Evolutionary conservation across 2,113 vertebrate species (phyloP).

Genomic region (Phyllostomus discolor): DNA sequence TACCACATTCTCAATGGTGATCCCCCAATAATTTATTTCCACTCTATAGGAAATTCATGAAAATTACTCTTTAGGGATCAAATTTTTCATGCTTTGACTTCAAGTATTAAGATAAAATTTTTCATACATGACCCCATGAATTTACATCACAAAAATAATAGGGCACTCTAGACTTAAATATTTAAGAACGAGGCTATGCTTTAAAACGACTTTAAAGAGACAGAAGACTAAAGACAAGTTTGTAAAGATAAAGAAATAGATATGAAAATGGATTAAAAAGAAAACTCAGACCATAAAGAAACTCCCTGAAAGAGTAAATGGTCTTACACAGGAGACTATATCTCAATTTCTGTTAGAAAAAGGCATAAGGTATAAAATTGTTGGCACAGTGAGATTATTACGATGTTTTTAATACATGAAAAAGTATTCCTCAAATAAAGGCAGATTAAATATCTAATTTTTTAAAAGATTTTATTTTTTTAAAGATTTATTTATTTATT

Average conservation of each 20-base stretch:
- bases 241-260: constrained; percentile 29
- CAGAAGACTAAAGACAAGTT: constrained; percentile 11
- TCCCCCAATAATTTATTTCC: constrained; percentile 16
- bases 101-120: constrained; percentile 32
- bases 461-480: not conserved
- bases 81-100: constrained; percentile 38
- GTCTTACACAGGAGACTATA: not conserved
- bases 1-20: not conserved
- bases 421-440: not conserved
- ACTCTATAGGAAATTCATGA: not conserved
- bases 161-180: not conserved
- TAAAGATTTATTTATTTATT: too few species aligned
- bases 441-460: not conserved
- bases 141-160: constrained; percentile 23
- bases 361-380: not conserved
- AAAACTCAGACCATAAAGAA: constrained; percentile 8
- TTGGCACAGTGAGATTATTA: not conserved
- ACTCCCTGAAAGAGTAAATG: not conserved
- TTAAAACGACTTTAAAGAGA: constrained; percentile 35
- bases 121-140: not conserved
- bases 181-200: constrained; percentile 35
- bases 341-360: constrained; percentile 16
- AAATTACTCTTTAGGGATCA: constrained; percentile 15
- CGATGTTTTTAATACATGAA: not conserved
- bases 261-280: not conserved